Conservation (phyloP, 2,888 invertebrate genomes). For the Cinara cedri region DNA sequence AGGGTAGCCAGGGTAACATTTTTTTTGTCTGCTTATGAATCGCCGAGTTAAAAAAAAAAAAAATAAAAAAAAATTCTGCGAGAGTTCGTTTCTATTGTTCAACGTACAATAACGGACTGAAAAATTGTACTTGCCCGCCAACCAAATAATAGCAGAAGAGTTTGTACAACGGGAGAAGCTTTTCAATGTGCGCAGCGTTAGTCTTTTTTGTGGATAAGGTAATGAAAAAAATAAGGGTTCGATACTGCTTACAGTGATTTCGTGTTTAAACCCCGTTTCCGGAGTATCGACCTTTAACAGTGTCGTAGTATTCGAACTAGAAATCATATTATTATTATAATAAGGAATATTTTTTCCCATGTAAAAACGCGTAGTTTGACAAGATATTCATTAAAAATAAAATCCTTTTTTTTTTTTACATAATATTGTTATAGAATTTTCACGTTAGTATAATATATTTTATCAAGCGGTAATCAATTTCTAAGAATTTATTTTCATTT, state of each 20-base stretch:
- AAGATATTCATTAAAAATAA: not conserved
- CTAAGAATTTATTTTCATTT: too few relatives aligned
- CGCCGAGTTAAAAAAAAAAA: slow-evolving; percentile 13
- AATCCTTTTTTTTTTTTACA: too few relatives aligned
- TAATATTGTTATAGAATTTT: too few relatives aligned
- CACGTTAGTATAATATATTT: too few relatives aligned
- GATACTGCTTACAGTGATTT: slow-evolving; percentile 17
- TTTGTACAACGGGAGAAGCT: slow-evolving; percentile 4
- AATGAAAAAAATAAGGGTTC: slow-evolving; percentile 44
- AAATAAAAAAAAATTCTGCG: slow-evolving; percentile 13
- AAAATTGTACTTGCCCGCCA: slow-evolving; percentile 49
- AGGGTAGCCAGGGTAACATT: too few relatives aligned
- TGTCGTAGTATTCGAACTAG: not conserved
- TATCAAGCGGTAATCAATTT: too few relatives aligned
- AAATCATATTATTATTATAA: not conserved
- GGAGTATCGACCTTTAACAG: not conserved
- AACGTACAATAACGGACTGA: slow-evolving; percentile 24
- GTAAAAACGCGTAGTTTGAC: not conserved
- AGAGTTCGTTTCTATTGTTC: slow-evolving; percentile 39
- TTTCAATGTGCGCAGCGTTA: slow-evolving; percentile 30
- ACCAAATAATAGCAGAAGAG: slow-evolving; percentile 19
- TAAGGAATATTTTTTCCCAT: not conserved
- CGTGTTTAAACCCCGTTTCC: slow-evolving; percentile 39
- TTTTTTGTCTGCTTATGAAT: slow-evolving; percentile 4
- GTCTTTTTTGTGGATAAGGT: slow-evolving; percentile 54